These are phyloP conservation scores for Nesogale talazaci DNA, from an alignment of 2,113 vertebrate species.

Conservation along the genomic window DNA sequence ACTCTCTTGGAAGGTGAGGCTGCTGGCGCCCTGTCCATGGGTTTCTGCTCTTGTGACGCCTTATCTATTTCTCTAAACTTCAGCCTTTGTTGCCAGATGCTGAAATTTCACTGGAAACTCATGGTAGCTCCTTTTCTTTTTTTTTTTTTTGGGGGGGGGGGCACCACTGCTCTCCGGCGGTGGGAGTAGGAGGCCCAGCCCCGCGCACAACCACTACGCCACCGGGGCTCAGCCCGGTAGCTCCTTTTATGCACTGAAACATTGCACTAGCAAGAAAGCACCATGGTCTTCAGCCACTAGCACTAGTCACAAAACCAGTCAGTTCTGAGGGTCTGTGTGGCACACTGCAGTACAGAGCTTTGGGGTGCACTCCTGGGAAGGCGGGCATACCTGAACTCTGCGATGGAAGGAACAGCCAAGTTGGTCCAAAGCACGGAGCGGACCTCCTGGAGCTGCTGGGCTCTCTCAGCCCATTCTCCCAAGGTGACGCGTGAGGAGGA, in stretches of 20 bases:
- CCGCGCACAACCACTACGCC: no score
- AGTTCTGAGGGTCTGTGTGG: not conserved
- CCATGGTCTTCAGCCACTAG: not conserved
- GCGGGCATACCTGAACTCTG: slow-evolving; percentile 92
- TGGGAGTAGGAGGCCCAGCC: no score
- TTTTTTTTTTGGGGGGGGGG: no score
- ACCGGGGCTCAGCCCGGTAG: no score
- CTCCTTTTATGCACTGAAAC: not conserved
- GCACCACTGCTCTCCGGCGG: no score
- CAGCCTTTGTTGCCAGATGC: not conserved
- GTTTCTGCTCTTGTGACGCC: not conserved
- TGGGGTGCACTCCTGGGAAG: not conserved
- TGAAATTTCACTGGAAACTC: not conserved
- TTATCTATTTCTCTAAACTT: not conserved
- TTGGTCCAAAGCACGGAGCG: slow-evolving; percentile 93
- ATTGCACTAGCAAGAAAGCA: not conserved
- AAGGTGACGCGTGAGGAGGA: slow-evolving; percentile 91
- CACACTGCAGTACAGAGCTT: not conserved
- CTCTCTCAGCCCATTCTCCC: slow-evolving; percentile 93
- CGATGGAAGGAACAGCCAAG: slow-evolving; percentile 87
- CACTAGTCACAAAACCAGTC: not conserved
- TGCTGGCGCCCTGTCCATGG: not conserved
- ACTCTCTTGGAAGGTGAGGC: not conserved
- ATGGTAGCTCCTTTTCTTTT: not conserved
- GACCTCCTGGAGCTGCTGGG: slow-evolving; percentile 92